These are phyloP conservation scores for honey bee (Apis mellifera) DNA, from an alignment of 1,140 invertebrate genomes.

Conservation along the genomic window DNA sequence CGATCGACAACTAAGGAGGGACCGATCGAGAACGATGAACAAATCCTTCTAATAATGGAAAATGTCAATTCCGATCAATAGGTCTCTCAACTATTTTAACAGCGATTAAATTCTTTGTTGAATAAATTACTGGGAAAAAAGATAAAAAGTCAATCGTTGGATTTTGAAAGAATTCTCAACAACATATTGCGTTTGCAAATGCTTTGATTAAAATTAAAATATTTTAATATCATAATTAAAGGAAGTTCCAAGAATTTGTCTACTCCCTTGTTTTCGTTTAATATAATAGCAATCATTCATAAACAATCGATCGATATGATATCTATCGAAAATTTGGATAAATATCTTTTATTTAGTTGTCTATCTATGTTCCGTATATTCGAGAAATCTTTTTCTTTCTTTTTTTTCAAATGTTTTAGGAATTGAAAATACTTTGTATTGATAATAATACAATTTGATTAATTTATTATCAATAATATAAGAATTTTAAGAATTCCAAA, in stretches of 20 bases:
- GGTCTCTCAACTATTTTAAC: not conserved
- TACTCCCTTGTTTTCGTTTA: too few species aligned
- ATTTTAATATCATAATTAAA: too few species aligned
- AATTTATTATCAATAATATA: not conserved
- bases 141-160: not conserved
- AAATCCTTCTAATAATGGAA: not conserved
- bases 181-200: not conserved
- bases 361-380: not conserved
- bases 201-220: too few species aligned
- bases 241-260: too few species aligned
- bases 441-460: too few species aligned
- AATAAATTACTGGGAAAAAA: not conserved
- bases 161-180: not conserved
- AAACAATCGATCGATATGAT: slow-evolving; percentile 6
- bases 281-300: not conserved
- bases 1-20: not conserved
- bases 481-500: not conserved
- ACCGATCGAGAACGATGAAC: not conserved
- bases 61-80: not conserved
- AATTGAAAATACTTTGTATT: too few species aligned
- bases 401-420: not conserved
- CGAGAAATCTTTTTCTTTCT: not conserved
- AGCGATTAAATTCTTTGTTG: not conserved
- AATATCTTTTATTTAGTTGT: not conserved
- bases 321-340: not conserved